phyloP scores from a whole-genome alignment of 2,888 invertebrate genomes.

The Eilema griseolum region DNA sequence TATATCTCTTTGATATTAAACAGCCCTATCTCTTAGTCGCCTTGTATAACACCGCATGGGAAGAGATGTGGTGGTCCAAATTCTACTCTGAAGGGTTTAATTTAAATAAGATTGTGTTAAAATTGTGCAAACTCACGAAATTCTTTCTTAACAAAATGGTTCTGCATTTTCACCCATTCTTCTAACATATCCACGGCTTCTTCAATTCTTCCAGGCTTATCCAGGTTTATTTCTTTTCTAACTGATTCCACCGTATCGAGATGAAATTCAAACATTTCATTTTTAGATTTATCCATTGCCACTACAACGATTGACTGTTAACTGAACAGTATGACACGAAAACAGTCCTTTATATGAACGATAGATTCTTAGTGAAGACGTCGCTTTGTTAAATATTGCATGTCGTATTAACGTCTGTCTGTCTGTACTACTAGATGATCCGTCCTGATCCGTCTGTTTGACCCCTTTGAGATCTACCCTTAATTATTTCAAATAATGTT shows the following conservation, averaged over 20 bases:
- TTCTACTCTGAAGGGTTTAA: too few species aligned
- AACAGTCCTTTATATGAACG: conserved; percentile 22
- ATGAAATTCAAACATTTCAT: conserved; percentile 45
- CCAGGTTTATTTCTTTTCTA: conserved; percentile 53
- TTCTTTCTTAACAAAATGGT: conserved; percentile 58
- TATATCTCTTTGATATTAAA: too few species aligned
- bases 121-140: conserved; percentile 54
- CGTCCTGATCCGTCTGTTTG: too few species aligned
- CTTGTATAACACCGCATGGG: too few species aligned
- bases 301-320: not conserved
- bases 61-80: too few species aligned
- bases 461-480: too few species aligned
- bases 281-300: conserved; percentile 48
- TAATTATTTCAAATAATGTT: too few species aligned
- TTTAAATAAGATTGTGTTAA: too few species aligned
- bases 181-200: conserved; percentile 59
- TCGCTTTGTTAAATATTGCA: not conserved
- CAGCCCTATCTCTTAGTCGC: too few species aligned
- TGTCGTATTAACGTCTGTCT: not conserved
- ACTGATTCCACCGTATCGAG: conserved; percentile 52
- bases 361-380: not conserved
- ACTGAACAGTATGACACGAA: conserved; percentile 22
- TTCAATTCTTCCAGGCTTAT: conserved; percentile 53
- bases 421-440: too few species aligned
- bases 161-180: conserved; percentile 60